phyloP scores from a whole-genome alignment of 1,140 invertebrate genomes.

The Lepidurus arcticus region DNA sequence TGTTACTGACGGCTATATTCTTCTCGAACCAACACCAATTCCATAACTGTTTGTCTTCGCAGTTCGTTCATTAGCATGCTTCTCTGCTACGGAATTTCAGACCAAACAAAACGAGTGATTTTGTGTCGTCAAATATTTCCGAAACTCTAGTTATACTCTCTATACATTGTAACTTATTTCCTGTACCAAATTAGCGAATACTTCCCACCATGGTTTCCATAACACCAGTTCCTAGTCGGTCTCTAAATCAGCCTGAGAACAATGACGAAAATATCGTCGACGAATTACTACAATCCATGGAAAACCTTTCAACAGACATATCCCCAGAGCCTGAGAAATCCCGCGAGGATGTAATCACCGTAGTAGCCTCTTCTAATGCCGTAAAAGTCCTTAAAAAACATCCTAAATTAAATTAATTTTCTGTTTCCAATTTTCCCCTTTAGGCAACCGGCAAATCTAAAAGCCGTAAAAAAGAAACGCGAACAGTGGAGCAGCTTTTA shows the following conservation, averaged over 20 bases:
- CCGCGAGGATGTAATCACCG: background rate
- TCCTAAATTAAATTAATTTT: background rate
- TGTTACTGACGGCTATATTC: too few species aligned
- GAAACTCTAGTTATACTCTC: too few species aligned
- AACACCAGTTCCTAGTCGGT: background rate
- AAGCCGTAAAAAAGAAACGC: constrained; percentile 49
- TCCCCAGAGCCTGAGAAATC: background rate
- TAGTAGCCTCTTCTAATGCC: background rate
- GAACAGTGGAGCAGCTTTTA: constrained; percentile 61
- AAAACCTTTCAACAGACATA: background rate
- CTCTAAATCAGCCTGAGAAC: background rate
- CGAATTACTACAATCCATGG: background rate
- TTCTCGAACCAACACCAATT: too few species aligned
- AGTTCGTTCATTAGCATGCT: too few species aligned
- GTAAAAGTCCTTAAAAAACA: background rate
- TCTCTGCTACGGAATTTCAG: too few species aligned
- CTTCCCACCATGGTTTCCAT: background rate
- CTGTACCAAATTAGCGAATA: too few species aligned
- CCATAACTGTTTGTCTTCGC: too few species aligned
- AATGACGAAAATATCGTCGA: background rate
- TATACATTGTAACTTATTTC: too few species aligned
- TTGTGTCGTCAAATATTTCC: too few species aligned
- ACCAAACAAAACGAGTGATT: too few species aligned
- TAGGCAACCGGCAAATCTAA: constrained; percentile 43
- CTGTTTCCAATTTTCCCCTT: background rate